Evolutionary conservation across 2,888 invertebrate genomes (phyloP).

Genomic region (Agriopis marginaria): DNA sequence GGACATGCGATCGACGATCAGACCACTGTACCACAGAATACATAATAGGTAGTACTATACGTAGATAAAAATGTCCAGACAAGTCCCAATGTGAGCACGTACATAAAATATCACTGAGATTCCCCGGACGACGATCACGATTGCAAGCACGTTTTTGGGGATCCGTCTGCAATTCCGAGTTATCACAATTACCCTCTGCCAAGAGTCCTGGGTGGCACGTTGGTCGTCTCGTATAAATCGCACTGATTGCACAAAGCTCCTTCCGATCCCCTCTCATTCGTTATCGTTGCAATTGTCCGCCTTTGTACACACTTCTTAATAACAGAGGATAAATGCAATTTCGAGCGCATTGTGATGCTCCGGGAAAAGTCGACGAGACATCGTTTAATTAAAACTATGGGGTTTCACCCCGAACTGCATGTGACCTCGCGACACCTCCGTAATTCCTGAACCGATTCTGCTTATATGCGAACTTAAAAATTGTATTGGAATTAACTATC

Average conservation of each 20-base stretch:
- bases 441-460: too few relatives aligned
- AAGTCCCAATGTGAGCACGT: slow-evolving; percentile 29
- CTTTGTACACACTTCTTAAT: slow-evolving; percentile 69
- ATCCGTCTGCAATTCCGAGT: slow-evolving; percentile 54
- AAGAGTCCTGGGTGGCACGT: slow-evolving; percentile 50
- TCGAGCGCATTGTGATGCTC: slow-evolving; percentile 49
- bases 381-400: too few relatives aligned
- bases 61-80: slow-evolving; percentile 25
- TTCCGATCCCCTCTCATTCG: slow-evolving; percentile 76
- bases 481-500: too few relatives aligned
- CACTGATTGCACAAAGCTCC: slow-evolving; percentile 83
- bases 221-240: slow-evolving; percentile 67
- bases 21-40: background rate
- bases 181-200: slow-evolving; percentile 64
- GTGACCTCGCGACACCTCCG: too few relatives aligned
- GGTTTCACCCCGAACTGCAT: too few relatives aligned
- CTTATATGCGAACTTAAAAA: too few relatives aligned
- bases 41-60: too few relatives aligned
- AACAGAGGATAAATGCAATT: slow-evolving; percentile 68
- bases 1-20: too few relatives aligned
- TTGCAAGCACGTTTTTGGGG: slow-evolving; percentile 60
- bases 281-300: slow-evolving; percentile 77
- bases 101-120: slow-evolving; percentile 40
- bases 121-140: slow-evolving; percentile 48
- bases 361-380: slow-evolving; percentile 39